Conservation (phyloP, 2,113 vertebrate genomes). For the Nesoenas mayeri region DNA sequence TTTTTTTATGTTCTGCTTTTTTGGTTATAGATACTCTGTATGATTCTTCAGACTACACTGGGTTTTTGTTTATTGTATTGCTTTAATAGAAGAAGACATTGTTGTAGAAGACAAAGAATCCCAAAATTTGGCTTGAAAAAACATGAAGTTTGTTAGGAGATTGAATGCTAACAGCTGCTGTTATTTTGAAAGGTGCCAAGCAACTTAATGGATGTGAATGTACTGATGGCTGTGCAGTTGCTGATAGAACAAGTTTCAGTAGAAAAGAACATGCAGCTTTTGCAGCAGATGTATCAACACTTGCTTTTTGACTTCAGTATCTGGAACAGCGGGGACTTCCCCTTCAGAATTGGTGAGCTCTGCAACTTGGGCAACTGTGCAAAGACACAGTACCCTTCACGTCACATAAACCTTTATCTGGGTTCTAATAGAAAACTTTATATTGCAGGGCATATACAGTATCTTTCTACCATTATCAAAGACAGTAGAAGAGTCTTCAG, state of each 20-base stretch:
- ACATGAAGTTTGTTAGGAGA: not conserved
- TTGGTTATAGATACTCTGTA: not conserved
- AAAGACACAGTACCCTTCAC: not conserved
- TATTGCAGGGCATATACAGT: conserved; percentile 92
- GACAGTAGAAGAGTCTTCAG: conserved; percentile 95
- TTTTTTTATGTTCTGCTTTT: not conserved
- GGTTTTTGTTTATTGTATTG: not conserved
- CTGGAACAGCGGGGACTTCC: conserved; percentile 98
- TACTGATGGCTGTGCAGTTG: conserved; percentile 90
- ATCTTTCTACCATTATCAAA: conserved; percentile 96
- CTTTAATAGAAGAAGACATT: not conserved
- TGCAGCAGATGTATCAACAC: conserved; percentile 92
- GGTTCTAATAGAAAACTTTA: conserved; percentile 59
- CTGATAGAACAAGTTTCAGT: conserved; percentile 91
- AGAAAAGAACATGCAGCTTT: conserved; percentile 88
- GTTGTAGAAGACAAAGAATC: not conserved
- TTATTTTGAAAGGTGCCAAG: conserved; percentile 81
- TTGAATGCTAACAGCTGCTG: not conserved
- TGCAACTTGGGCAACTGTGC: not conserved
- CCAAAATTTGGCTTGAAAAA: not conserved
- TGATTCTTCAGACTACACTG: not conserved
- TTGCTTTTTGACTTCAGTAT: conserved; percentile 95
- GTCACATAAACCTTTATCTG: not conserved
- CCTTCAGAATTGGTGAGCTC: conserved; percentile 89
- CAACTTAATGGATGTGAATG: conserved; percentile 90